phyloP scores from a whole-genome alignment of 2,888 invertebrate genomes.

The Sphecodes monilicornis region DNA sequence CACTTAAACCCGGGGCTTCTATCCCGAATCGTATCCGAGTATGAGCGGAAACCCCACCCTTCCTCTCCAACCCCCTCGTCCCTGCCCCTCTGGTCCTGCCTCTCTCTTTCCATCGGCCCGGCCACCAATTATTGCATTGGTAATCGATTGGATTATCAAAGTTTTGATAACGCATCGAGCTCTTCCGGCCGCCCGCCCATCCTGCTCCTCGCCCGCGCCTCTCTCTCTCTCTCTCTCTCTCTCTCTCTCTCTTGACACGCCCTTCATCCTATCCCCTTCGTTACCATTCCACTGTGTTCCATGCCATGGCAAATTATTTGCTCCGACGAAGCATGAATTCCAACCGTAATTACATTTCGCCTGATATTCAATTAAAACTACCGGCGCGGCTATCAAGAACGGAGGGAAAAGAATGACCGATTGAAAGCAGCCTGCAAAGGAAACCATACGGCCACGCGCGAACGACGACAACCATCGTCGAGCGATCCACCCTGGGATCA shows the following conservation, averaged over 20 bases:
- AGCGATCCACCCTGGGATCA: background rate
- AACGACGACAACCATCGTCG: background rate
- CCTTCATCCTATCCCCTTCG: constrained; percentile 65
- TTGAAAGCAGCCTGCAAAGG: constrained; percentile 61
- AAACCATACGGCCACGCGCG: constrained; percentile 34
- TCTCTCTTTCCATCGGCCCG: constrained; percentile 59
- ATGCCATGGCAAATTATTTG: constrained; percentile 83
- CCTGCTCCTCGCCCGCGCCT: constrained; percentile 45
- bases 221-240: constrained; percentile 12
- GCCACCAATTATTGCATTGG: constrained; percentile 77
- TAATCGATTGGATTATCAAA: constrained; percentile 79
- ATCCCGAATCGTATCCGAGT: constrained; percentile 60
- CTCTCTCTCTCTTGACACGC: constrained; percentile 53
- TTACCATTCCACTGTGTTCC: constrained; percentile 74
- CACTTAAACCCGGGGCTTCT: constrained; percentile 61
- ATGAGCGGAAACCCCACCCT: constrained; percentile 68
- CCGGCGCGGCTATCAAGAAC: constrained; percentile 73
- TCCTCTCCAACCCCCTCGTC: background rate
- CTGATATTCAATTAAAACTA: constrained; percentile 84
- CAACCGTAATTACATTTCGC: constrained; percentile 84
- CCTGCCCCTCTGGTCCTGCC: background rate
- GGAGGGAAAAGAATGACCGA: constrained; percentile 63
- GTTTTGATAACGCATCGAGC: constrained; percentile 78
- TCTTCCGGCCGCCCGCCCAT: constrained; percentile 64
- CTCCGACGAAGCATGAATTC: constrained; percentile 84